Percentiles rank a stretch among this genome's conserved stretches.
These are phyloP conservation scores for Phasia obesa DNA, from an alignment of 2,888 invertebrate species.

Conservation along the genomic window DNA sequence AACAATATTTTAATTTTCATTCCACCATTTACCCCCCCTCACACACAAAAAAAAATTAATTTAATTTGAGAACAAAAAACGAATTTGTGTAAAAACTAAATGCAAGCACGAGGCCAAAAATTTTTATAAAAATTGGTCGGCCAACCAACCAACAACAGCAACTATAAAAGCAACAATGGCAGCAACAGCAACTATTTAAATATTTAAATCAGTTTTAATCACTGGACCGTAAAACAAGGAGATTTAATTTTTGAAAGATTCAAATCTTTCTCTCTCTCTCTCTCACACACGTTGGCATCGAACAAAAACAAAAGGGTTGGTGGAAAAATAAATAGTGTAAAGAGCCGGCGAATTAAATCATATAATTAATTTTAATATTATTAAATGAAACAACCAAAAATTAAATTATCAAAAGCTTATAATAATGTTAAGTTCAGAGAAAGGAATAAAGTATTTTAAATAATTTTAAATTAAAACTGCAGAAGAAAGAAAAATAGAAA, in stretches of 20 bases:
- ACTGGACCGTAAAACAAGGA: slow-evolving; percentile 63
- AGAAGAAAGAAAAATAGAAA: background rate
- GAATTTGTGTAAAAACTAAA: slow-evolving; percentile 39
- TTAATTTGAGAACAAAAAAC: slow-evolving; percentile 38
- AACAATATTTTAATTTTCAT: slow-evolving; percentile 42
- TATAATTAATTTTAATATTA: slow-evolving; percentile 64
- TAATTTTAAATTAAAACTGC: slow-evolving; percentile 30
- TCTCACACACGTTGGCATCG: slow-evolving; percentile 2
- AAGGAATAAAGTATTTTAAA: slow-evolving; percentile 23
- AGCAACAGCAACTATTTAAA: slow-evolving; percentile 47
- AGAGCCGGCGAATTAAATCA: slow-evolving; percentile 37
- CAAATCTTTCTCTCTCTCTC: slow-evolving; percentile 43
- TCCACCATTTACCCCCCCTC: background rate
- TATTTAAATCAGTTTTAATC: slow-evolving; percentile 69
- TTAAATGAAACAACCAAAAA: slow-evolving; percentile 47
- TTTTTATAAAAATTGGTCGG: slow-evolving; percentile 33
- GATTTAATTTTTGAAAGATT: slow-evolving; percentile 62
- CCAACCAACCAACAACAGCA: slow-evolving; percentile 30
- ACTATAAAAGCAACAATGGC: background rate
- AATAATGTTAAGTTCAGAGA: slow-evolving; percentile 4
- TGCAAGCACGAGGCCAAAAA: slow-evolving; percentile 45
- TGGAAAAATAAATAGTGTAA: slow-evolving; percentile 9
- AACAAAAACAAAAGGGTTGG: slow-evolving; percentile 28
- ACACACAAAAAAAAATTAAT: slow-evolving; percentile 36
- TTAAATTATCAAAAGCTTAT: slow-evolving; percentile 13